These are phyloP conservation scores for Clarias gariepinus DNA, from an alignment of 2,113 vertebrate genomes.

Conservation along the genomic window DNA sequence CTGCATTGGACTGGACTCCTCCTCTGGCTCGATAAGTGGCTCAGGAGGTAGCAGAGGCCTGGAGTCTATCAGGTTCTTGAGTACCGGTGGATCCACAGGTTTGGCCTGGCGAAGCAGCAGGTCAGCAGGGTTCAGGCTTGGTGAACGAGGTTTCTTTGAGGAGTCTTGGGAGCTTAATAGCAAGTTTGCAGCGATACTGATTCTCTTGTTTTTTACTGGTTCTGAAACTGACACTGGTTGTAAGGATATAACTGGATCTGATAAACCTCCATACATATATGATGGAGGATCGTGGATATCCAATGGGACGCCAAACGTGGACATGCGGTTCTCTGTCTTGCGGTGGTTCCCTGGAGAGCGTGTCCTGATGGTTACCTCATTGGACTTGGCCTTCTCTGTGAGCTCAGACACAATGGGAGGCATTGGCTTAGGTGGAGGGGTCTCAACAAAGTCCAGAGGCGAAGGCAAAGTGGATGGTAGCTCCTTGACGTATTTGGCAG, in stretches of 20 bases:
- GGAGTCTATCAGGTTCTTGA: constrained; percentile 41
- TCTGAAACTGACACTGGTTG: constrained; percentile 2
- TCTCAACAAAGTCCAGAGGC: constrained; percentile 61
- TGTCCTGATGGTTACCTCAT: constrained; percentile 68
- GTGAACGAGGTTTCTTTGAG: constrained; percentile 53
- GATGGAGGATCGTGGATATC: constrained; percentile 60
- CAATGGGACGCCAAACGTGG: constrained; percentile 70
- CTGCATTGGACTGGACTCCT: constrained; percentile 41
- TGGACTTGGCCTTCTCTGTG: constrained; percentile 40
- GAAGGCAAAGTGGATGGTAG: constrained; percentile 69
- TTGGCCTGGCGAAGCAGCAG: constrained; percentile 57
- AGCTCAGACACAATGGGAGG: constrained; percentile 47
- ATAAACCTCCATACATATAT: constrained; percentile 29
- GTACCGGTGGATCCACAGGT: constrained; percentile 61
- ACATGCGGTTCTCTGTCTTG: constrained; percentile 75
- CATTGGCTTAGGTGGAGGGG: constrained; percentile 50
- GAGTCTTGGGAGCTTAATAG: constrained; percentile 34
- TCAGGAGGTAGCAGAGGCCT: constrained; percentile 35
- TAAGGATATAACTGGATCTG: constrained; percentile 42
- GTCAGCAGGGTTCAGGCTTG: constrained; percentile 66
- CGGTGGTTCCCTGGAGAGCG: constrained; percentile 47
- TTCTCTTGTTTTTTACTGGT: constrained; percentile 29
- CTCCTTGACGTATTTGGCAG: constrained; percentile 91
- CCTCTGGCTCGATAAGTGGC: constrained; percentile 35
- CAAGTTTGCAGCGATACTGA: constrained; percentile 1